These are phyloP conservation scores for Pseudomugil gertrudae DNA, from an alignment of 2,797 vertebrate species.

Conservation along the genomic window DNA sequence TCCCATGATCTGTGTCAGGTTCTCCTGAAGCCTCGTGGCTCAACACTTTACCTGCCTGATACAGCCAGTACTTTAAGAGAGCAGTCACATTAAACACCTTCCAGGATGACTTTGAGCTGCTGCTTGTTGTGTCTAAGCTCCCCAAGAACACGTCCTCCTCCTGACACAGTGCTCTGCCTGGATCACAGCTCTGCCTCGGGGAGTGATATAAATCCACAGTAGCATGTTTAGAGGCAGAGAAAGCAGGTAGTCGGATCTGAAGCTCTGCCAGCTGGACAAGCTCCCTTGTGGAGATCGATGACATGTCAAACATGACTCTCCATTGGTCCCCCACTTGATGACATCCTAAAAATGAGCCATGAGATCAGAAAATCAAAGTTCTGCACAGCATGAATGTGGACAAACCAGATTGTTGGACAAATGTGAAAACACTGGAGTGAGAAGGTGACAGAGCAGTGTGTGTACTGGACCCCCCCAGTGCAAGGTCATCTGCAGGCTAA, in stretches of 20 bases:
- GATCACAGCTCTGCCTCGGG: conserved; percentile 56
- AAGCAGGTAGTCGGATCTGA: conserved; percentile 75
- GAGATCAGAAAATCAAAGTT: conserved; percentile 16
- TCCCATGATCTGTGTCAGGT: conserved; percentile 25
- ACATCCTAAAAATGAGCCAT: conserved; percentile 74
- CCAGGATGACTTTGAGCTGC: conserved; percentile 77
- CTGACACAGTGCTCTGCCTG: conserved; percentile 38
- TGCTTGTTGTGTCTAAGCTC: conserved; percentile 69
- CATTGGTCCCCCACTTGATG: conserved; percentile 81
- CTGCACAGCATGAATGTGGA: conserved; percentile 28
- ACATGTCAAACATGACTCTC: conserved; percentile 88
- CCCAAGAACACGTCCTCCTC: conserved; percentile 81
- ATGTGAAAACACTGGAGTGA: conserved; percentile 72
- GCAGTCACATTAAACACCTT: conserved; percentile 85
- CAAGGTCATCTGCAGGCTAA: conserved; percentile 83
- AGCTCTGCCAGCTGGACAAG: conserved; percentile 85
- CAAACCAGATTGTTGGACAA: conserved; percentile 70
- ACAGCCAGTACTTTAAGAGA: conserved; percentile 83
- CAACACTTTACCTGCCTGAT: conserved; percentile 42
- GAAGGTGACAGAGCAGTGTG: conserved; percentile 75
- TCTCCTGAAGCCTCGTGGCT: conserved; percentile 41
- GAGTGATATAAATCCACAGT: conserved; percentile 86
- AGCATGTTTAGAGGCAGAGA: conserved; percentile 54
- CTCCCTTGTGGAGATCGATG: conserved; percentile 82
- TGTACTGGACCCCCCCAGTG: conserved; percentile 82